phyloP scores from a whole-genome alignment of 1,140 invertebrate species.

The Polypedilum pembai region DNA sequence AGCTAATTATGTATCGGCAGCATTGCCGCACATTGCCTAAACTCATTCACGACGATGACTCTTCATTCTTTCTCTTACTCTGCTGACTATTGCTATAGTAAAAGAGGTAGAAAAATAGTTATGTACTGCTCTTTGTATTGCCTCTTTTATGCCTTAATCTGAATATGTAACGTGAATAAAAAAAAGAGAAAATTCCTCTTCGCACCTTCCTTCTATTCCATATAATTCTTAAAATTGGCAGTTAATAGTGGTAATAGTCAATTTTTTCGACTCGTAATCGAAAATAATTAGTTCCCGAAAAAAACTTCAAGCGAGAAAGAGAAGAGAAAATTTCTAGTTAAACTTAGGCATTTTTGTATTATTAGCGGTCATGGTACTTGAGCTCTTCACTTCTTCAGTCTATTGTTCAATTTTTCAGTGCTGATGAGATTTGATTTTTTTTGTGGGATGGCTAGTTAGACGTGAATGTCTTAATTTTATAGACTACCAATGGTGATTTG shows the following conservation, averaged over 20 bases:
- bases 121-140: background rate
- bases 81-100: no score
- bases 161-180: conserved; percentile 12
- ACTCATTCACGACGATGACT: conserved; percentile 25
- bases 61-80: background rate
- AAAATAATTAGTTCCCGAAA: conserved; percentile 26
- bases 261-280: conserved; percentile 22
- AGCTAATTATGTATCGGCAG: conserved; percentile 20
- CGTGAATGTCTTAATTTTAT: background rate
- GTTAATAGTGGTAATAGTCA: conserved; percentile 25
- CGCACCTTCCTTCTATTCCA: conserved; percentile 11
- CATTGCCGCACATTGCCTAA: conserved; percentile 12
- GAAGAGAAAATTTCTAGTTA: conserved; percentile 20
- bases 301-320: background rate
- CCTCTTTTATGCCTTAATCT: conserved; percentile 12
- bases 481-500: conserved; percentile 1
- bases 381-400: background rate
- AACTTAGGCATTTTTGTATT: conserved; percentile 10
- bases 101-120: background rate
- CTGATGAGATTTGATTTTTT: background rate
- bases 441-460: background rate
- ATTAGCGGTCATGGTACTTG: background rate
- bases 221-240: conserved; percentile 23
- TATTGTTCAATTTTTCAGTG: background rate
- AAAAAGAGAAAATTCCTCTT: conserved; percentile 1